Conservation (phyloP, 2,797 vertebrate species). For the Rhyacichthys aspro region DNA sequence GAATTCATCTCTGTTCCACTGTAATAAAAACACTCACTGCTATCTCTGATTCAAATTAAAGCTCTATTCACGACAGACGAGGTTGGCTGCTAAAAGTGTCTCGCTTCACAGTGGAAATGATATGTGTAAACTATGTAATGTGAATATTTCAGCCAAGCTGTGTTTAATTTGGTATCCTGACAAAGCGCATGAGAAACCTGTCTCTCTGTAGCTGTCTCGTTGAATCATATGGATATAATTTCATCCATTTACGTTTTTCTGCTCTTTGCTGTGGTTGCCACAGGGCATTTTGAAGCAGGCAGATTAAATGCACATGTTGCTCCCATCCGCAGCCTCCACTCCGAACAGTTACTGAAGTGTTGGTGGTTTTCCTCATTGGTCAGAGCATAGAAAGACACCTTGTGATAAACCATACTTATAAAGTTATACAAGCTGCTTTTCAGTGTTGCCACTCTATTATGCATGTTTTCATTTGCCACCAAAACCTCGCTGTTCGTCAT, state of each 20-base stretch:
- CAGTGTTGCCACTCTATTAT: conserved; percentile 45
- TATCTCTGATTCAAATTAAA: conserved; percentile 70
- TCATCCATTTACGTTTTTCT: conserved; percentile 87
- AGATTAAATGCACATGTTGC: conserved; percentile 88
- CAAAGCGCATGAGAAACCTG: conserved; percentile 85
- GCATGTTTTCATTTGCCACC: conserved; percentile 42
- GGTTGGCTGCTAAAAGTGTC: conserved; percentile 73
- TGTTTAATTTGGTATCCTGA: conserved; percentile 86
- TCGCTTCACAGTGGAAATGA: conserved; percentile 83
- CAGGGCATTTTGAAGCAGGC: conserved; percentile 84
- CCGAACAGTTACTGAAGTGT: conserved; percentile 82
- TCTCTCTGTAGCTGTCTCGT: conserved; percentile 86
- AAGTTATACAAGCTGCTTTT: conserved; percentile 57
- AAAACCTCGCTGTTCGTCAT: conserved; percentile 31
- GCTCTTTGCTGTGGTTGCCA: conserved; percentile 87
- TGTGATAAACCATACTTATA: conserved; percentile 68
- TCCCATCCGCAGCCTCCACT: conserved; percentile 75
- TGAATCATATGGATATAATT: conserved; percentile 90
- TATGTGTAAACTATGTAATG: conserved; percentile 89
- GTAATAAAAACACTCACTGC: conserved; percentile 3
- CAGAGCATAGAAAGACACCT: conserved; percentile 70
- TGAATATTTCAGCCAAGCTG: conserved; percentile 85
- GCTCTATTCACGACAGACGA: conserved; percentile 67
- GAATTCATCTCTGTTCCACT: conserved; percentile 51
- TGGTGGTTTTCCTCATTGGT: conserved; percentile 80